These are phyloP conservation scores for Varanus komodoensis DNA, from an alignment of 2,113 vertebrate species.

Conservation along the genomic window DNA sequence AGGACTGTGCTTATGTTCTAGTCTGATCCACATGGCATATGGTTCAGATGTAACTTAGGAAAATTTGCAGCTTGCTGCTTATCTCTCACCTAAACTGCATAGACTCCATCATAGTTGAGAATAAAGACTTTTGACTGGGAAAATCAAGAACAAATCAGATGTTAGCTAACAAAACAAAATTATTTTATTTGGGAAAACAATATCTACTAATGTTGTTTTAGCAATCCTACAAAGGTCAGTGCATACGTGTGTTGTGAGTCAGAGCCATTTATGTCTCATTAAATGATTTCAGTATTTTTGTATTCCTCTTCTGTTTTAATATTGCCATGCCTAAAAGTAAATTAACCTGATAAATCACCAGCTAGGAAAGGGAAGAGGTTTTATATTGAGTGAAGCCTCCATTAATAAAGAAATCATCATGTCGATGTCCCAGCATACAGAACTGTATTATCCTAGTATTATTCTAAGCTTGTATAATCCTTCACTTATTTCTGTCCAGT, in stretches of 20 bases:
- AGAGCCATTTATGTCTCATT: conserved; percentile 2
- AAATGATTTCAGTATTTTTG: neutral
- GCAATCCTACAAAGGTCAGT: neutral
- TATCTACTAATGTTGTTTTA: neutral
- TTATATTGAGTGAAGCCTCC: neutral
- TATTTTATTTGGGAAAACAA: neutral
- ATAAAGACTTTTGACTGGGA: neutral
- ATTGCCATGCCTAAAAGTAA: neutral
- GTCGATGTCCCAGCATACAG: neutral
- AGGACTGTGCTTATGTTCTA: neutral
- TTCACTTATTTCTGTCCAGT: neutral
- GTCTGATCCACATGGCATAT: neutral
- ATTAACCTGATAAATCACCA: neutral
- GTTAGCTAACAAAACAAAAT: neutral
- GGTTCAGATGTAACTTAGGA: neutral
- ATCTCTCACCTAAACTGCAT: neutral
- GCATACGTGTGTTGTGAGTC: neutral
- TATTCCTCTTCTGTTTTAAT: neutral
- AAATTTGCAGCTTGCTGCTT: neutral
- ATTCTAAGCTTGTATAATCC: neutral
- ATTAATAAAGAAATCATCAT: neutral
- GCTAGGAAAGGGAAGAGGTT: neutral
- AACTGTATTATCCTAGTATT: neutral
- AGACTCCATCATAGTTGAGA: neutral
- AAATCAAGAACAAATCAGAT: neutral